A percentile compares a stretch with the other conserved stretches of the same genome.
phyloP scores from a whole-genome alignment of 2,113 vertebrate species.

The Machaerirhynchus nigripectus region DNA sequence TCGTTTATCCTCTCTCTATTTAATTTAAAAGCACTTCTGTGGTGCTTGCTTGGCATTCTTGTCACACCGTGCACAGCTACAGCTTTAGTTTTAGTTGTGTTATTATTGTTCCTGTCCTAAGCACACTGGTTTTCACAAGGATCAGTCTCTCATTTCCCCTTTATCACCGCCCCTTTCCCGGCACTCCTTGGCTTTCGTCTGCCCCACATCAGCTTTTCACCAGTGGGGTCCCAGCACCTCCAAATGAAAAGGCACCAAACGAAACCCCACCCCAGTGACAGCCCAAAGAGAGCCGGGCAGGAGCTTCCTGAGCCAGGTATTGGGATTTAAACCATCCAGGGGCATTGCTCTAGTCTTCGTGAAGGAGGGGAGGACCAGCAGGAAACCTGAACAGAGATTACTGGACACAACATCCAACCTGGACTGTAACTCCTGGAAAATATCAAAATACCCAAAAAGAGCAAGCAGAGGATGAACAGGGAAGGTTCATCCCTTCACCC shows the following conservation, averaged over 20 bases:
- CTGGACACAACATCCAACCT: neutral
- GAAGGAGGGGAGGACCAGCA: neutral
- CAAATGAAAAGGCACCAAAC: neutral
- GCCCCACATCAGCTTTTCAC: neutral
- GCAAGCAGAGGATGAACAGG: neutral
- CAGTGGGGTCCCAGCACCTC: neutral
- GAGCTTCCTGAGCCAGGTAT: neutral
- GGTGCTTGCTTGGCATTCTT: neutral
- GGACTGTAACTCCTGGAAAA: neutral
- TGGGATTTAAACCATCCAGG: neutral
- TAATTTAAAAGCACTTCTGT: neutral
- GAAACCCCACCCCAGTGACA: neutral
- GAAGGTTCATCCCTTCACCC: too few species aligned
- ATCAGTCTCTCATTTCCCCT: neutral
- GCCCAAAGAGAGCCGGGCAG: neutral
- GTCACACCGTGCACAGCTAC: neutral
- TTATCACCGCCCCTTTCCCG: neutral
- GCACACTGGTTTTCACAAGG: neutral
- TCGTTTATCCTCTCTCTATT: neutral
- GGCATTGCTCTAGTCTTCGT: neutral
- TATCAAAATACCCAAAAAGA: neutral
- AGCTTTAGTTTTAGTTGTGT: neutral
- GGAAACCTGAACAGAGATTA: neutral
- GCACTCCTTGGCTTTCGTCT: neutral
- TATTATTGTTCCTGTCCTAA: neutral